Conservation (phyloP, 2,888 invertebrate genomes). For the Eupeodes latifasciatus region DNA sequence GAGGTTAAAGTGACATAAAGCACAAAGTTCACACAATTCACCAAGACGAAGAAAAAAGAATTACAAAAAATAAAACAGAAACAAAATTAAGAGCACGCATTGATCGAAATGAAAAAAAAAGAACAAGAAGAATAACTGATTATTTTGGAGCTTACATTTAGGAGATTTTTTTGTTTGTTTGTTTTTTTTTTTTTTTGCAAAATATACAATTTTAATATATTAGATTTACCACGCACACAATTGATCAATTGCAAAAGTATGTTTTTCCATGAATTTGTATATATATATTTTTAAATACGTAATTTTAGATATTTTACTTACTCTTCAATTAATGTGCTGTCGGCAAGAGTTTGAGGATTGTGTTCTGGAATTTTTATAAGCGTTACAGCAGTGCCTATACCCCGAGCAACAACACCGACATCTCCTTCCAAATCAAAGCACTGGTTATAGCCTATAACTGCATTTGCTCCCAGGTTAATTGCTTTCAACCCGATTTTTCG, state of each 20-base stretch:
- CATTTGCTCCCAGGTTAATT: slow-evolving; percentile 96
- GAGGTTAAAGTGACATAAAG: slow-evolving; percentile 54
- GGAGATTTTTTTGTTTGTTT: background rate
- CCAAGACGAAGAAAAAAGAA: slow-evolving; percentile 46
- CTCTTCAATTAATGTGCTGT: slow-evolving; percentile 86
- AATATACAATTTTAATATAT: background rate
- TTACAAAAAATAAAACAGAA: slow-evolving; percentile 49
- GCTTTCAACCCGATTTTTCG: slow-evolving; percentile 97
- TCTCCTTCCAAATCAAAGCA: slow-evolving; percentile 98
- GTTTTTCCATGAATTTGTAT: background rate
- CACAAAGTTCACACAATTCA: slow-evolving; percentile 57
- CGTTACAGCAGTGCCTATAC: slow-evolving; percentile 95
- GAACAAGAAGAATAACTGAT: slow-evolving; percentile 61
- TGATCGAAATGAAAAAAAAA: slow-evolving; percentile 55
- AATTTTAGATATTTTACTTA: slow-evolving; percentile 84
- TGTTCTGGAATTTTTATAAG: slow-evolving; percentile 87
- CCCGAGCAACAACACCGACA: slow-evolving; percentile 97
- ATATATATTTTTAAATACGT: background rate
- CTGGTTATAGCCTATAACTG: slow-evolving; percentile 97
- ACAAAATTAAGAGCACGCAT: slow-evolving; percentile 62
- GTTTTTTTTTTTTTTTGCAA: background rate
- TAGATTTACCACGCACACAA: slow-evolving; percentile 37
- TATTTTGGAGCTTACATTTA: slow-evolving; percentile 33
- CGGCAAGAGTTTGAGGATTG: slow-evolving; percentile 81
- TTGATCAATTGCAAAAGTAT: slow-evolving; percentile 33